Conservation (phyloP, 2,888 invertebrate genomes). For the Agriopis marginaria region DNA sequence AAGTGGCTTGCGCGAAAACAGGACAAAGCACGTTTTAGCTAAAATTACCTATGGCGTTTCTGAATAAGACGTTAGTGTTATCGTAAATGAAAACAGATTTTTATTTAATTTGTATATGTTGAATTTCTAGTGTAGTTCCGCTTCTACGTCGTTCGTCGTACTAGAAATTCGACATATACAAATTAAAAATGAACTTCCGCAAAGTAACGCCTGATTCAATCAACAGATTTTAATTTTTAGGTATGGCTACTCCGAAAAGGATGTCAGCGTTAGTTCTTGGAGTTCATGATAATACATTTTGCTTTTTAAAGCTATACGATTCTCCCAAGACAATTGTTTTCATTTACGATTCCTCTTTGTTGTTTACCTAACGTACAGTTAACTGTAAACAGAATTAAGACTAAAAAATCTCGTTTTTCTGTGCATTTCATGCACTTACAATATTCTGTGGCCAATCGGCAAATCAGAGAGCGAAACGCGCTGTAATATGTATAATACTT, state of each 20-base stretch:
- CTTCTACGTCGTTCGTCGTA: too few species aligned
- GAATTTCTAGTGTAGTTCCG: too few species aligned
- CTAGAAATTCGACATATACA: too few species aligned
- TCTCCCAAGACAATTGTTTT: neutral
- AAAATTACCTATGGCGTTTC: neutral
- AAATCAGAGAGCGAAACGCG: constrained; percentile 53
- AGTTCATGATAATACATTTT: neutral
- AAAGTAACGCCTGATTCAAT: too few species aligned
- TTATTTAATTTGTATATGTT: too few species aligned
- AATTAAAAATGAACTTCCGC: too few species aligned
- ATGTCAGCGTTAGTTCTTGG: neutral
- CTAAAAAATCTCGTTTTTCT: constrained; percentile 9
- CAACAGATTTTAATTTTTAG: constrained; percentile 4
- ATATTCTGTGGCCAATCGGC: constrained; percentile 41
- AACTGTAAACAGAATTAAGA: neutral
- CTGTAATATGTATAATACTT: constrained; percentile 49
- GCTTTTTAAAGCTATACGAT: neutral
- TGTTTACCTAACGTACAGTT: constrained; percentile 2
- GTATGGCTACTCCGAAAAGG: constrained; percentile 15
- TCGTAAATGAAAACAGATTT: constrained; percentile 16
- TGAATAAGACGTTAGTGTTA: constrained; percentile 6
- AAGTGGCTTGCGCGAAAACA: neutral
- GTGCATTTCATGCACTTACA: constrained; percentile 2
- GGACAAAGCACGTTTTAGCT: neutral
- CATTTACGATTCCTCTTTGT: constrained; percentile 3